A percentile compares a stretch with the other conserved stretches of the same genome.
Evolutionary conservation across 2,113 vertebrate species (phyloP).

Genomic region (Echinops telfairi): DNA sequence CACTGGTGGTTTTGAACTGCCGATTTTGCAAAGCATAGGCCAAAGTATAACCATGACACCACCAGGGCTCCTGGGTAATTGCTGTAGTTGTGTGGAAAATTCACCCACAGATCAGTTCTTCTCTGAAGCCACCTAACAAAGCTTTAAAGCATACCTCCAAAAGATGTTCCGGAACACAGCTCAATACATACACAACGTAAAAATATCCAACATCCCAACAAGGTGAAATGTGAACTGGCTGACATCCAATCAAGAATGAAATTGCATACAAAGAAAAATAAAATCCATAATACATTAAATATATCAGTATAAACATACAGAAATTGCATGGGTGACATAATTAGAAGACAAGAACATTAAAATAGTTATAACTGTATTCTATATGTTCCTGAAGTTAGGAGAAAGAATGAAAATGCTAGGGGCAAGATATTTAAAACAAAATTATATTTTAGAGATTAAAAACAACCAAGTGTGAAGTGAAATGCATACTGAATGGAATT

Average conservation of each 20-base stretch:
- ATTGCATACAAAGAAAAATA: too few species aligned
- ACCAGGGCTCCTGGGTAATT: background rate
- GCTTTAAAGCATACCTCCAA: slow-evolving; percentile 3
- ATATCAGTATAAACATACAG: background rate
- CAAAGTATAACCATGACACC: too few species aligned
- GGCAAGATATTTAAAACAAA: background rate
- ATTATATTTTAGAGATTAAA: slow-evolving; percentile 49
- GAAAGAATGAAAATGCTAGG: background rate
- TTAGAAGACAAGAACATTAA: slow-evolving; percentile 24
- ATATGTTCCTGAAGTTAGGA: background rate
- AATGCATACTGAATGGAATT: background rate
- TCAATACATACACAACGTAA: slow-evolving; percentile 4
- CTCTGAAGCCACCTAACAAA: background rate
- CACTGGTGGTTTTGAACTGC: too few species aligned
- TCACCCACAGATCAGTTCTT: background rate
- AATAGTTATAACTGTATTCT: slow-evolving; percentile 8
- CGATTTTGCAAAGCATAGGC: too few species aligned
- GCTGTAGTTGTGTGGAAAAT: background rate
- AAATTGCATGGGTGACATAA: slow-evolving; percentile 21
- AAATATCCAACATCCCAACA: background rate
- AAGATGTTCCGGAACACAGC: background rate
- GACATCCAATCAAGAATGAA: background rate
- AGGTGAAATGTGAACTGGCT: background rate
- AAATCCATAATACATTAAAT: too few species aligned
- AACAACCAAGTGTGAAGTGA: slow-evolving; percentile 13